Evolutionary conservation across 1,140 invertebrate species (phyloP).

Genomic region (Solenopsis fugax): DNA sequence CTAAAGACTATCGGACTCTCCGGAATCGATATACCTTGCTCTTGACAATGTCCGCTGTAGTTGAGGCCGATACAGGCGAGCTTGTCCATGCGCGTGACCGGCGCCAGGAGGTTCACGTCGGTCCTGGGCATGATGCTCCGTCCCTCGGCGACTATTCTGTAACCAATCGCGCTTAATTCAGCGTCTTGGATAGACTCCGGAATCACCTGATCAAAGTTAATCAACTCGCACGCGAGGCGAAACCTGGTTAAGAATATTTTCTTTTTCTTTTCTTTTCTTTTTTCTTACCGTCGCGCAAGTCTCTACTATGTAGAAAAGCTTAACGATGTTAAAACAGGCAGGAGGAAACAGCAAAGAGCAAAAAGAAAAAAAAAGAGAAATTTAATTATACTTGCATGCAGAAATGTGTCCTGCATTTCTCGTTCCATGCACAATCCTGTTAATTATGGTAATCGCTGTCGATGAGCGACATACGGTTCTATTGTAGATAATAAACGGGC

Average conservation of each 20-base stretch:
- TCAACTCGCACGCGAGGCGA: slow-evolving; percentile 33
- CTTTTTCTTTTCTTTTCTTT: neutral
- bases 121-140: slow-evolving; percentile 86
- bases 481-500: neutral
- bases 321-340: neutral
- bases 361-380: neutral
- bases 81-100: slow-evolving; percentile 92
- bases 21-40: slow-evolving; percentile 91
- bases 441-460: neutral
- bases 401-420: neutral
- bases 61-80: slow-evolving; percentile 93
- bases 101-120: slow-evolving; percentile 89
- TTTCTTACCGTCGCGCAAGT: neutral
- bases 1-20: slow-evolving; percentile 92
- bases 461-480: neutral
- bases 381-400: neutral
- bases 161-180: slow-evolving; percentile 18
- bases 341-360: neutral
- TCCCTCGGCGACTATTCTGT: slow-evolving; percentile 87
- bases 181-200: neutral
- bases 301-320: neutral
- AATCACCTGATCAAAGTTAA: slow-evolving; percentile 29
- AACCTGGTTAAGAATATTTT: neutral
- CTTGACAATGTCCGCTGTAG: slow-evolving; percentile 92
- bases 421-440: slow-evolving; percentile 7